Conservation (phyloP, 1,140 invertebrate species). For the Drosophila biarmipes region DNA sequence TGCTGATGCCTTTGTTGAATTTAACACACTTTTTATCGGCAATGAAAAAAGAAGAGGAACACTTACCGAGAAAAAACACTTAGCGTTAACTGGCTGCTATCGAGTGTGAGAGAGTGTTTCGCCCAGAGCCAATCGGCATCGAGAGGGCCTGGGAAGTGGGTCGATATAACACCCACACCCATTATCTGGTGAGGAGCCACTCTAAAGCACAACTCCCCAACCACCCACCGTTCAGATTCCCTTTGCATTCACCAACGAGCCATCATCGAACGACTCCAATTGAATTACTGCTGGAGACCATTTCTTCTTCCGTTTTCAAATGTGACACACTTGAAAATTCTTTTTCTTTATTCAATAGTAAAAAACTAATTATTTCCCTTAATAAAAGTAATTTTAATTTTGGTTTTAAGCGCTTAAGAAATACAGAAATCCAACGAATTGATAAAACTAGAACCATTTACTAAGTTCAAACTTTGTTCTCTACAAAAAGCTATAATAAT, state of each 20-base stretch:
- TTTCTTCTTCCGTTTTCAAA: background rate
- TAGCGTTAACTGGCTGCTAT: constrained; percentile 52
- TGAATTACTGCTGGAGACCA: constrained; percentile 17
- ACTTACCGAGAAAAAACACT: constrained; percentile 57
- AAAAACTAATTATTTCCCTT: too few species aligned
- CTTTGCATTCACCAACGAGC: constrained; percentile 31
- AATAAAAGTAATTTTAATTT: too few species aligned
- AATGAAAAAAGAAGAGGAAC: constrained; percentile 24
- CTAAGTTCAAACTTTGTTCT: too few species aligned
- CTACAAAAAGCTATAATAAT: too few species aligned
- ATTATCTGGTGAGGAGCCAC: constrained; percentile 3
- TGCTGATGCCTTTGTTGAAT: constrained; percentile 17
- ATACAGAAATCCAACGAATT: too few species aligned
- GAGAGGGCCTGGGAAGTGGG: constrained; percentile 54
- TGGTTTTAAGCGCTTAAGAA: too few species aligned
- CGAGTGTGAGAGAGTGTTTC: constrained; percentile 27
- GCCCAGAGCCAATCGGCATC: constrained; percentile 52
- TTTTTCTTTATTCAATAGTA: too few species aligned
- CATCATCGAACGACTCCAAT: constrained; percentile 33
- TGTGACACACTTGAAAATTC: constrained; percentile 6
- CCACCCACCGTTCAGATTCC: constrained; percentile 7
- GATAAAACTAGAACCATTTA: too few species aligned
- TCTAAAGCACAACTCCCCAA: background rate
- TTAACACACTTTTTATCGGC: constrained; percentile 53
- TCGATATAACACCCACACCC: constrained; percentile 41